Conservation (phyloP, 2,113 vertebrate species). For the Myotis davidii region DNA sequence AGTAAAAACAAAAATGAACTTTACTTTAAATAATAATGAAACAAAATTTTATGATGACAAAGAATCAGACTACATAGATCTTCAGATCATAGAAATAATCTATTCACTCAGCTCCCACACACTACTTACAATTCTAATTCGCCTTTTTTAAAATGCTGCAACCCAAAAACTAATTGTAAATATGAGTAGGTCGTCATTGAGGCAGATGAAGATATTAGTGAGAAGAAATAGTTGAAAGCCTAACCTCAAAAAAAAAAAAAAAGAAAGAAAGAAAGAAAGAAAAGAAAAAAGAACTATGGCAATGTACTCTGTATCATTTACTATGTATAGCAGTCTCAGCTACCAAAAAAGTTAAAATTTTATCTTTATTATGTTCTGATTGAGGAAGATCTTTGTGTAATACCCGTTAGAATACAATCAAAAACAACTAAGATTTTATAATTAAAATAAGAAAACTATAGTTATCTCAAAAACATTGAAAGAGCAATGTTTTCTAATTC, state of each 20-base stretch:
- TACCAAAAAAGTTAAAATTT: not conserved
- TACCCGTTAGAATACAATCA: not conserved
- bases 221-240: not conserved
- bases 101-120: not conserved
- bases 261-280: not conserved
- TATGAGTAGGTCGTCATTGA: not conserved
- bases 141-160: not conserved
- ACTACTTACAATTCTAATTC: not conserved
- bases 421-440: not conserved
- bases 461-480: not conserved
- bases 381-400: not conserved
- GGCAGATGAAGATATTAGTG: not conserved
- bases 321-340: not conserved
- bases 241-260: not conserved
- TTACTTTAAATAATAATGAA: not conserved
- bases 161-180: slow-evolving; percentile 10
- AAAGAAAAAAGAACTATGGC: not conserved
- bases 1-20: slow-evolving; percentile 41
- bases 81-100: not conserved
- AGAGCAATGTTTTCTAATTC: not conserved
- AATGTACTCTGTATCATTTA: not conserved
- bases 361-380: not conserved
- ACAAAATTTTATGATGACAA: not conserved
- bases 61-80: not conserved
- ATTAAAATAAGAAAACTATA: slow-evolving; percentile 36